Evolutionary conservation across 2,888 invertebrate species (phyloP).

Genomic region (Crocallis elinguaria): DNA sequence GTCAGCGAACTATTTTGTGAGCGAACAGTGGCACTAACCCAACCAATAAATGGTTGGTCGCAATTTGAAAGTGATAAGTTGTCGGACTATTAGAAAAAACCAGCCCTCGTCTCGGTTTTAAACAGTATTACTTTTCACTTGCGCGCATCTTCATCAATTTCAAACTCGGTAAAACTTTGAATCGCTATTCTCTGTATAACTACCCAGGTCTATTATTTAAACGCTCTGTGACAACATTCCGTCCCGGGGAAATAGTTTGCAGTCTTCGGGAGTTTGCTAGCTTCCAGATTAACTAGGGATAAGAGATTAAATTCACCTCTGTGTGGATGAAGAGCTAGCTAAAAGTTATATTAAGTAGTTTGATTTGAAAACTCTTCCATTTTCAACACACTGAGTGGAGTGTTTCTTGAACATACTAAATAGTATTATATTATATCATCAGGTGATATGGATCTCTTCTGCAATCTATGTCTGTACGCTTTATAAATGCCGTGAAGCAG

Average conservation of each 20-base stretch:
- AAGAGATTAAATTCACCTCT: conserved; percentile 62
- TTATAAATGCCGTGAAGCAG: too few species aligned
- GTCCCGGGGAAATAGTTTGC: conserved; percentile 60
- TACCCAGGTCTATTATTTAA: conserved; percentile 43
- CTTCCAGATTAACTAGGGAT: conserved; percentile 51
- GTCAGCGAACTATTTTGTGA: too few species aligned
- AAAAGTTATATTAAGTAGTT: neutral
- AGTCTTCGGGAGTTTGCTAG: conserved; percentile 48
- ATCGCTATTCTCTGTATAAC: conserved; percentile 27
- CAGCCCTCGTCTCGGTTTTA: too few species aligned
- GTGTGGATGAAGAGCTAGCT: conserved; percentile 10
- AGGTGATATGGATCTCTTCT: too few species aligned
- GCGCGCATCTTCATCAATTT: conserved; percentile 25
- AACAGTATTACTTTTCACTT: conserved; percentile 12
- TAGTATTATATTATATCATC: too few species aligned
- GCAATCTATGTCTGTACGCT: too few species aligned
- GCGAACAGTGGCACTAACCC: too few species aligned
- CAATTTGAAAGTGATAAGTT: too few species aligned
- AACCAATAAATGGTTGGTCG: too few species aligned
- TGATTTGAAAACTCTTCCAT: neutral
- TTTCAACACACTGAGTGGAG: too few species aligned
- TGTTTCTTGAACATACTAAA: too few species aligned
- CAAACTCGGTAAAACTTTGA: conserved; percentile 29
- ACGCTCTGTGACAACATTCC: conserved; percentile 60
- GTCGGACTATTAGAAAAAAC: too few species aligned